Base-by-base conservation (phyloP, 2,888 invertebrate genomes). In the Diogma glabrata region DNA sequence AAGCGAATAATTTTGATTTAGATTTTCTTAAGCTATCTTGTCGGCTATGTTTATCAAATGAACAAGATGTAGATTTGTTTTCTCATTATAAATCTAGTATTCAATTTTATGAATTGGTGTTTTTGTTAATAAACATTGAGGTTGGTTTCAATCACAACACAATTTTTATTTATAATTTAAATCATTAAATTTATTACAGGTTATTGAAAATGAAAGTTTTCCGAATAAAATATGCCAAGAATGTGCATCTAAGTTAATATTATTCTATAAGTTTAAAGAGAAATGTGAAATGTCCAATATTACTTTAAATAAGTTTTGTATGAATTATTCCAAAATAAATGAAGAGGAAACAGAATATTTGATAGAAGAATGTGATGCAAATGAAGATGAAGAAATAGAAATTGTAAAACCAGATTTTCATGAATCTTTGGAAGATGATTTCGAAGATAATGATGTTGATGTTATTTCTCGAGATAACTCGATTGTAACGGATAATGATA, bases 201-300 rank as follows among this genome's bases (percentile, higher is more conserved):
- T 49, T 19, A 23, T 19, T 2, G 19, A 33, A 23, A 26, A 51
- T 24, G 45, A 48, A 12, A 48, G 22, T 23, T 26, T 53, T 3
- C 46, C 49, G 9, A 43, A 51, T 23, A 12, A 20, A 6, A 60
- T 64, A 43, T 64, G 64, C 50, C 51, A 52, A 30, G 19, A 38
- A 17, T 65, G 66, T 54, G 59, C 60, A 46, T 53, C 50, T n/a
- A 59, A 55, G 50, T 53, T 66, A 4, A 53, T 58, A n/a, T 52
- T 55, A 10, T 65, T 62, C 55, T 63, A 61, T 49, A 55, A 56
- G n/a, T 66, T 65, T 43, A 64, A 64, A 55, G 54, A 57, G 47
- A 60, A 58, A 55, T 63, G 64, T 57, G 54, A 60, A 51, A 47
- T 28, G 3, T 51, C 54, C 3, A 17, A 52, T 24, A 36, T 36